These are phyloP conservation scores for Mycteria americana DNA, from an alignment of 2,797 vertebrate genomes.

Conservation along the genomic window DNA sequence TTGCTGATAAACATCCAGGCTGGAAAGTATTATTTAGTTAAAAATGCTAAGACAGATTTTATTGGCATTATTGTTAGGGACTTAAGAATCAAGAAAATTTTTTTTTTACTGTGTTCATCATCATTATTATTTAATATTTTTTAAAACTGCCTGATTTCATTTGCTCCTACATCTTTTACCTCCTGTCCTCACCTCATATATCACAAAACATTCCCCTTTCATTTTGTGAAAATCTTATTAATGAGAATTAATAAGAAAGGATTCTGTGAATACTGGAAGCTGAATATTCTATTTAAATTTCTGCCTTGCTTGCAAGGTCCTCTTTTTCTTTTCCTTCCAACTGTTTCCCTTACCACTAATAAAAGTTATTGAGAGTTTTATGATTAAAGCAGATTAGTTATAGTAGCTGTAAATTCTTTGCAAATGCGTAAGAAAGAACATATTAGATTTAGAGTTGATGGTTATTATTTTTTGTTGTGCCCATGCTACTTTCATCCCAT, in stretches of 20 bases:
- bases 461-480: neutral
- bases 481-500: neutral
- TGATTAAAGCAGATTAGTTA: neutral
- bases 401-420: neutral
- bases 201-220: neutral
- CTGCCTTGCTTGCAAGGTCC: neutral
- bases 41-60: neutral
- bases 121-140: neutral
- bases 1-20: neutral
- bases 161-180: neutral
- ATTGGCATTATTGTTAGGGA: neutral
- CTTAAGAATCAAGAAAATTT: fast-evolving
- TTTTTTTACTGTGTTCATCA: neutral
- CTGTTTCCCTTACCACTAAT: neutral
- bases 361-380: neutral
- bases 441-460: neutral
- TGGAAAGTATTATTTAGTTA: neutral
- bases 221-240: neutral
- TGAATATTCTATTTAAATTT: neutral
- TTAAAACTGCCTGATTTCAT: neutral
- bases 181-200: neutral
- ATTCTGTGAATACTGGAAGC: neutral
- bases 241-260: neutral
- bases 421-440: neutral
- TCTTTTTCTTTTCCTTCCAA: neutral